These are phyloP conservation scores for Anser cygnoides DNA, from an alignment of 2,113 vertebrate genomes.

Conservation along the genomic window DNA sequence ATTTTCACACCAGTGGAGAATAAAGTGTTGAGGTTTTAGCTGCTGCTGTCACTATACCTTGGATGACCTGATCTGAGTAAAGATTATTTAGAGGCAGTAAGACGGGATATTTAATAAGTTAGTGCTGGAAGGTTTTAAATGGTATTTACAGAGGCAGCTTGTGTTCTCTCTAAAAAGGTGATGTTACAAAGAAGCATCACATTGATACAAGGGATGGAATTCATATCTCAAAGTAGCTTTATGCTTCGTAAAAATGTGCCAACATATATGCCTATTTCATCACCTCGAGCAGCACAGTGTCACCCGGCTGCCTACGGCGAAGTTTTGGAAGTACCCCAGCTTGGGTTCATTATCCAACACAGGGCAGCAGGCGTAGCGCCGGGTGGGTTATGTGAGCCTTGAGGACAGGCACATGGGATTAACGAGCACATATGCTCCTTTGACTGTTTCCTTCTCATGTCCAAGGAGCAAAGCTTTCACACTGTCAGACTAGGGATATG, in stretches of 20 bases:
- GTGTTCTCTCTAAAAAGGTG: not conserved
- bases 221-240: not conserved
- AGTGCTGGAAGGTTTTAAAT: not conserved
- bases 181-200: not conserved
- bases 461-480: not conserved
- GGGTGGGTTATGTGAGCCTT: not conserved
- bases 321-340: not conserved
- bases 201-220: not conserved
- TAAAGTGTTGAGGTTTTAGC: not conserved
- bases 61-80: not conserved
- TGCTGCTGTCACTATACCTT: conserved; percentile 16
- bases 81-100: not conserved
- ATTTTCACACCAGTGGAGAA: conserved; percentile 50
- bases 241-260: not conserved
- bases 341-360: not conserved
- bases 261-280: not conserved
- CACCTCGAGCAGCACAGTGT: not conserved
- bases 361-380: fast-evolving
- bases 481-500: not conserved
- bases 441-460: no score
- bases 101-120: not conserved
- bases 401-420: not conserved
- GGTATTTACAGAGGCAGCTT: not conserved
- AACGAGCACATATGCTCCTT: not conserved
- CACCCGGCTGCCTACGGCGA: not conserved